Evolutionary conservation across 2,797 vertebrate genomes (phyloP).

Genomic region (Pantherophis alleghaniensis): DNA sequence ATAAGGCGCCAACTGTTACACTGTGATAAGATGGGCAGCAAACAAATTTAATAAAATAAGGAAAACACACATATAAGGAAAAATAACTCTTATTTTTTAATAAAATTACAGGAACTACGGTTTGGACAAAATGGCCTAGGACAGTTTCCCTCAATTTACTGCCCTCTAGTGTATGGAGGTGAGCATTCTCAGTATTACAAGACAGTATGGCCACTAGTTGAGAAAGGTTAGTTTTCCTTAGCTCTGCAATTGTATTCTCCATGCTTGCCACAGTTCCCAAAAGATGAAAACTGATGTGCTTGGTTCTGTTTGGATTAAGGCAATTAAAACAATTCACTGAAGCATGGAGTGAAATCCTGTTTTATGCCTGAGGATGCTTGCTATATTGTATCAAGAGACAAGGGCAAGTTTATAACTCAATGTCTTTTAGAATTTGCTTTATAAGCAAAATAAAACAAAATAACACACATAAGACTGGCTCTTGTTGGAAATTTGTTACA

Average conservation of each 20-base stretch:
- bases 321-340: background rate
- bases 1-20: background rate
- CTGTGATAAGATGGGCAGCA: background rate
- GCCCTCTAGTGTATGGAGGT: background rate
- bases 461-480: background rate
- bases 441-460: background rate
- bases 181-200: background rate
- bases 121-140: background rate
- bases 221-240: background rate
- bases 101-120: background rate
- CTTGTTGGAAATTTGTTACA: background rate
- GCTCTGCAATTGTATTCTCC: background rate
- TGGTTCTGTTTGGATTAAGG: background rate
- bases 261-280: background rate
- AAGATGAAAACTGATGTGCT: background rate
- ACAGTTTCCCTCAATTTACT: background rate
- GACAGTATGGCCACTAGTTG: background rate
- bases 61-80: background rate
- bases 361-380: background rate
- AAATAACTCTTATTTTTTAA: slow-evolving; percentile 16
- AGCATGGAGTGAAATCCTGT: background rate
- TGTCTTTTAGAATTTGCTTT: background rate
- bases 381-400: background rate
- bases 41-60: background rate
- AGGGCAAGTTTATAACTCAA: no score